Conservation (phyloP, 2,113 vertebrate genomes). For the Dicerorhinus sumatrensis region DNA sequence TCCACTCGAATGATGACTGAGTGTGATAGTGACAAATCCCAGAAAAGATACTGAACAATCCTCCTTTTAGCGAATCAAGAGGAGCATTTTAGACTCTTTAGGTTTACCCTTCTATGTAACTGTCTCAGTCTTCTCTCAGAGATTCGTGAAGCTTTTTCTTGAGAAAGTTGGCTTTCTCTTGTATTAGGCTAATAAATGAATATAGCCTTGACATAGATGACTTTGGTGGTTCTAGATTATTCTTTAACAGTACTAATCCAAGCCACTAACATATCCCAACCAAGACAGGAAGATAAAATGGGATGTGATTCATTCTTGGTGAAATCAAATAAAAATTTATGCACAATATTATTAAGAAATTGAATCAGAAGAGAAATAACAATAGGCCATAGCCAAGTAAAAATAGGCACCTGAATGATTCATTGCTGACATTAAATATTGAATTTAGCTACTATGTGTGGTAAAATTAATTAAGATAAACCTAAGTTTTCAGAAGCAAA, state of each 20-base stretch:
- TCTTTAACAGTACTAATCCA: neutral
- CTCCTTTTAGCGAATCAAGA: neutral
- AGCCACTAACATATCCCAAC: neutral
- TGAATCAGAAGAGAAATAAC: neutral
- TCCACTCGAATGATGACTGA: neutral
- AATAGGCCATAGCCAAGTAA: neutral
- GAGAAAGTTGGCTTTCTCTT: neutral
- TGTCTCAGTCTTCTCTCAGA: neutral
- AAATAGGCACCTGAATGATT: neutral
- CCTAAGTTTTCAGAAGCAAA: neutral
- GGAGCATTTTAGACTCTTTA: neutral
- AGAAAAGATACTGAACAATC: neutral
- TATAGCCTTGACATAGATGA: neutral
- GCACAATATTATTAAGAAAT: neutral
- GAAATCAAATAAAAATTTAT: neutral
- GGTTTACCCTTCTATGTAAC: neutral
- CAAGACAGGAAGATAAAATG: neutral
- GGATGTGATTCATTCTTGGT: neutral
- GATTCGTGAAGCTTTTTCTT: neutral
- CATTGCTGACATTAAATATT: neutral
- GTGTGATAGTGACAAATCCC: neutral
- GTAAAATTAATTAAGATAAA: neutral
- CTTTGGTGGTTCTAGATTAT: neutral
- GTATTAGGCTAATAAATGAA: neutral
- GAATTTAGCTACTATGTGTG: neutral